Evolutionary conservation across 2,113 vertebrate genomes (phyloP).

Genomic region (Tautogolabrus adspersus): DNA sequence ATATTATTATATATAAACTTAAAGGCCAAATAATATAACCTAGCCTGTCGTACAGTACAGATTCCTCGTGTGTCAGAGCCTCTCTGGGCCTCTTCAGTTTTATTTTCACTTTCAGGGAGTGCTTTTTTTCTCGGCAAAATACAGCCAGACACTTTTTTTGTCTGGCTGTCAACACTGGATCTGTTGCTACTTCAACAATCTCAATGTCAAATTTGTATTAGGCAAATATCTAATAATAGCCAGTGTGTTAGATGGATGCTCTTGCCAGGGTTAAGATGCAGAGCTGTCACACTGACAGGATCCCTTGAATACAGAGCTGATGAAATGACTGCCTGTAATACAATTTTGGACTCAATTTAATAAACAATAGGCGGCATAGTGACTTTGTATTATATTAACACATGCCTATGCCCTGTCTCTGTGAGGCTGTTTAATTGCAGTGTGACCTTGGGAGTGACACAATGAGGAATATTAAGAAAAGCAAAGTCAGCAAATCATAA

Average conservation of each 20-base stretch:
- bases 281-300: slow-evolving; percentile 58
- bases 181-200: slow-evolving; percentile 72
- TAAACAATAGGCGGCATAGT: slow-evolving; percentile 36
- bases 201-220: slow-evolving; percentile 68
- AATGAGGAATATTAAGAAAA: slow-evolving; percentile 45
- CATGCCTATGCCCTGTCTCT: slow-evolving; percentile 21
- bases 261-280: slow-evolving; percentile 36
- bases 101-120: slow-evolving; percentile 52
- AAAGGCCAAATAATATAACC: slow-evolving; percentile 9
- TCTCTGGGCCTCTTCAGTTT: slow-evolving; percentile 44
- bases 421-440: slow-evolving; percentile 36
- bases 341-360: slow-evolving; percentile 36
- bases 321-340: slow-evolving; percentile 46
- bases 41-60: slow-evolving; percentile 13
- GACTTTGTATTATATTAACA: slow-evolving; percentile 34
- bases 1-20: not conserved
- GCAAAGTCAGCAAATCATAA: slow-evolving; percentile 65
- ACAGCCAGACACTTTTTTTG: slow-evolving; percentile 52
- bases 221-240: slow-evolving; percentile 77
- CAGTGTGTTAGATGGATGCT: slow-evolving; percentile 46
- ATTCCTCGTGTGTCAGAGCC: slow-evolving; percentile 22
- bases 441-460: slow-evolving; percentile 62
- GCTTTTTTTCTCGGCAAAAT: slow-evolving; percentile 55
- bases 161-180: slow-evolving; percentile 66
- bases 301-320: slow-evolving; percentile 49